Conservation (phyloP, 2,113 vertebrate genomes). For the Mustelus asterias region DNA sequence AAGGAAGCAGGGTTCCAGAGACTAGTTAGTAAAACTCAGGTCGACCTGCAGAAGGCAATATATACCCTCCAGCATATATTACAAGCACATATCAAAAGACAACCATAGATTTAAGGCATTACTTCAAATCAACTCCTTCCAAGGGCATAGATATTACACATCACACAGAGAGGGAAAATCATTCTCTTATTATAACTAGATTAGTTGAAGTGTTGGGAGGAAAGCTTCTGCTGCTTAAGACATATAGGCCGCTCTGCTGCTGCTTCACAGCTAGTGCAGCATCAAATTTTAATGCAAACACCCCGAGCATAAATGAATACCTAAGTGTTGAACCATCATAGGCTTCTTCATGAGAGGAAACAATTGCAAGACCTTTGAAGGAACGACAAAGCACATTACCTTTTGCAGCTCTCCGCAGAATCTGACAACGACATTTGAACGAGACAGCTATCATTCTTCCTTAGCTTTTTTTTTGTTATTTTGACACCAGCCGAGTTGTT, state of each 20-base stretch:
- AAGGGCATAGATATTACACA: neutral
- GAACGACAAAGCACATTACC: conserved; percentile 63
- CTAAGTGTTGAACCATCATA: neutral
- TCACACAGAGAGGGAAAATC: neutral
- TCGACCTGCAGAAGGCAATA: neutral
- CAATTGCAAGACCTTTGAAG: neutral
- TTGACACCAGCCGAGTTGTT: conserved; percentile 48
- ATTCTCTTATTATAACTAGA: neutral
- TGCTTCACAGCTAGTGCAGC: neutral
- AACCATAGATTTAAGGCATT: neutral
- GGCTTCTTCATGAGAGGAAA: neutral
- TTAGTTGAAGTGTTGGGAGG: neutral
- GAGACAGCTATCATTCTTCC: conserved; percentile 97
- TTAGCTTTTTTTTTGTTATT: conserved; percentile 41
- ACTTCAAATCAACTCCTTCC: neutral
- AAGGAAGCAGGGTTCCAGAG: neutral
- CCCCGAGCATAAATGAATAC: neutral
- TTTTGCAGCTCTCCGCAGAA: conserved; percentile 91
- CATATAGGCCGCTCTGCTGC: neutral
- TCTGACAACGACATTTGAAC: conserved; percentile 97
- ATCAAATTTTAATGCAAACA: conserved; percentile 30
- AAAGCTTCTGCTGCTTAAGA: neutral
- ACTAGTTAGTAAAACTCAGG: too few species aligned
- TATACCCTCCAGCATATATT: neutral
- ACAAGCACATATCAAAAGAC: neutral